Percentiles rank a stretch among this genome's conserved stretches.
These are phyloP conservation scores for Loris lydekkerianus DNA, from an alignment of 2,797 vertebrate species.

Conservation along the genomic window DNA sequence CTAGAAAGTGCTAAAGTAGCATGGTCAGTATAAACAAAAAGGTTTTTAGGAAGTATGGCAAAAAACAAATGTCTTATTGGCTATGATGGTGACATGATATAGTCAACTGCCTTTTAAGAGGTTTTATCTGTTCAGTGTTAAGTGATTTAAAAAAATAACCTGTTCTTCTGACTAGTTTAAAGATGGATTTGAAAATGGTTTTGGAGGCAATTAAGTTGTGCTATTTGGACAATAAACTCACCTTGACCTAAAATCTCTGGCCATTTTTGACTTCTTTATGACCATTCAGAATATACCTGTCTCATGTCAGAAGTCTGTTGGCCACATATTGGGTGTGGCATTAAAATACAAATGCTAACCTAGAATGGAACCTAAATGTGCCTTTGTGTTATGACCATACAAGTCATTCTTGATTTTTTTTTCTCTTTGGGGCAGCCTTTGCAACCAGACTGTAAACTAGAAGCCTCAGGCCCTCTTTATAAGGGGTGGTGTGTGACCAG, in stretches of 20 bases:
- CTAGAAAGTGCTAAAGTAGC: constrained; percentile 87
- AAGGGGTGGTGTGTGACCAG: neutral
- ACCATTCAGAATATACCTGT: neutral
- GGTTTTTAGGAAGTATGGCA: constrained; percentile 87
- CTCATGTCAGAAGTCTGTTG: neutral
- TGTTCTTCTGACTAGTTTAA: constrained; percentile 90
- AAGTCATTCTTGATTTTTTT: neutral
- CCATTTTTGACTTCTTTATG: constrained; percentile 48
- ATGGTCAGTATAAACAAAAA: constrained; percentile 84
- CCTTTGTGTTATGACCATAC: no score
- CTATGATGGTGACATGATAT: constrained; percentile 84
- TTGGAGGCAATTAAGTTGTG: constrained; percentile 90
- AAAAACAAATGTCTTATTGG: constrained; percentile 78
- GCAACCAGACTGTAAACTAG: neutral
- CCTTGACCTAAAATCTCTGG: constrained; percentile 88
- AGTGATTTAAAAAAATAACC: constrained; percentile 88
- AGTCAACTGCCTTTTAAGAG: constrained; percentile 87
- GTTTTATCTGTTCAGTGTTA: constrained; percentile 90
- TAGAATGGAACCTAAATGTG: neutral
- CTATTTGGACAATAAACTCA: constrained; percentile 94
- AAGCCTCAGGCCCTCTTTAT: neutral
- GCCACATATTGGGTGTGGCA: no score
- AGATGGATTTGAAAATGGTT: constrained; percentile 90
- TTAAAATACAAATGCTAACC: neutral
- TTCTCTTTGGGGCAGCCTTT: neutral